Evolutionary conservation across 2,888 invertebrate species (phyloP).

Genomic region (Leptinotarsa juncta): DNA sequence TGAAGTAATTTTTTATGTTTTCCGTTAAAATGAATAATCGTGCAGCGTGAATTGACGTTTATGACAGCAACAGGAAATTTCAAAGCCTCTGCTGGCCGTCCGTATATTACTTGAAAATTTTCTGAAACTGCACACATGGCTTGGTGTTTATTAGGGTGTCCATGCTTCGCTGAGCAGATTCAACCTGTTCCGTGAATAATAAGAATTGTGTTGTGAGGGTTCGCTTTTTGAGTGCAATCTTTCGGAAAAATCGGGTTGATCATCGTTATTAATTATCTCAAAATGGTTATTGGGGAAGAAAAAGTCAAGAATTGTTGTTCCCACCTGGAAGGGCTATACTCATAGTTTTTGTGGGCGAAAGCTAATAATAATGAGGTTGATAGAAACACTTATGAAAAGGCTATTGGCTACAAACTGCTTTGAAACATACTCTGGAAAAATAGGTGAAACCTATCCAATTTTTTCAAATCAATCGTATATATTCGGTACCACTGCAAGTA

Average conservation of each 20-base stretch:
- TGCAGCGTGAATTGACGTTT: constrained; percentile 61
- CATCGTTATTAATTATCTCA: too few relatives aligned
- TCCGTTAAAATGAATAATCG: constrained; percentile 57
- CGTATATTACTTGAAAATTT: constrained; percentile 51
- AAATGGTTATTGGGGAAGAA: too few relatives aligned
- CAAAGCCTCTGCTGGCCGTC: constrained; percentile 53
- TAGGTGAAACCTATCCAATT: too few relatives aligned
- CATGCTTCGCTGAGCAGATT: constrained; percentile 47
- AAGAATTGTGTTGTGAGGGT: constrained; percentile 14
- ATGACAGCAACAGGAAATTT: constrained; percentile 63
- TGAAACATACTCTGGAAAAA: too few relatives aligned
- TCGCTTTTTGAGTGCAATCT: neutral
- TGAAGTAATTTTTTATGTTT: constrained; percentile 41
- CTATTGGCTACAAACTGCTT: too few relatives aligned
- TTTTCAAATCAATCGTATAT: too few relatives aligned
- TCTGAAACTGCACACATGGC: constrained; percentile 54
- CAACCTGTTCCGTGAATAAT: constrained; percentile 18
- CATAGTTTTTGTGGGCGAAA: too few relatives aligned
- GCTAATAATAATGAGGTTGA: too few relatives aligned
- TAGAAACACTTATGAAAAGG: too few relatives aligned
- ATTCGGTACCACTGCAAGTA: too few relatives aligned
- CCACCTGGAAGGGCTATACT: too few relatives aligned
- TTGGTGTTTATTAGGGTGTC: constrained; percentile 44
- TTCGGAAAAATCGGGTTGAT: neutral
- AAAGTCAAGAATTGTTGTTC: too few relatives aligned